Percentiles rank a stretch among this genome's conserved stretches.
Evolutionary conservation across 2,888 invertebrate species (phyloP).

Genomic region (Siphonodentalium dalli): DNA sequence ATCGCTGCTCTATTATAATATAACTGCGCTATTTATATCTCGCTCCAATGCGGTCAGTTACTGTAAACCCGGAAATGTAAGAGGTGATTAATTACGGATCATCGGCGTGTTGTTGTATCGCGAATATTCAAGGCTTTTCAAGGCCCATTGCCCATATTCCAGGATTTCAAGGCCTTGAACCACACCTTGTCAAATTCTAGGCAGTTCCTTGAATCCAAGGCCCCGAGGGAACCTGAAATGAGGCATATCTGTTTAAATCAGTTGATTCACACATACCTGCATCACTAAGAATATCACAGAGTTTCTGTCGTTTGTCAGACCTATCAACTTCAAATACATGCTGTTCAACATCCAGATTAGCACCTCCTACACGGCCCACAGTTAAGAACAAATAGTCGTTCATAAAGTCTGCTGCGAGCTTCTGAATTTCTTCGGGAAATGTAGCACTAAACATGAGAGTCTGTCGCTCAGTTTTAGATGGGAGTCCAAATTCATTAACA

Average conservation of each 20-base stretch:
- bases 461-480: slow-evolving; percentile 59
- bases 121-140: no score
- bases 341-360: slow-evolving; percentile 89
- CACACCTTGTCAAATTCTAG: no score
- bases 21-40: no score
- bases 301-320: slow-evolving; percentile 77
- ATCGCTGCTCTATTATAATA: no score
- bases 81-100: no score
- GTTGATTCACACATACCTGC: slow-evolving; percentile 44
- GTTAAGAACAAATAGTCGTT: slow-evolving; percentile 83
- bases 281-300: slow-evolving; percentile 73
- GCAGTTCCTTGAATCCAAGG: no score
- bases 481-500: slow-evolving; percentile 55
- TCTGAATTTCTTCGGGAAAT: slow-evolving; percentile 77
- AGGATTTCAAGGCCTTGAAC: no score
- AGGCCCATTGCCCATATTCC: no score
- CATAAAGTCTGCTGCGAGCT: slow-evolving; percentile 80
- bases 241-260: background rate
- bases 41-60: no score
- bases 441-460: slow-evolving; percentile 83
- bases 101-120: no score
- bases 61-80: no score
- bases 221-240: no score
- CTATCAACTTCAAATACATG: slow-evolving; percentile 69
- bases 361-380: slow-evolving; percentile 91